These are phyloP conservation scores for Gymnobelideus leadbeateri DNA, from an alignment of 2,113 vertebrate species.

Conservation along the genomic window DNA sequence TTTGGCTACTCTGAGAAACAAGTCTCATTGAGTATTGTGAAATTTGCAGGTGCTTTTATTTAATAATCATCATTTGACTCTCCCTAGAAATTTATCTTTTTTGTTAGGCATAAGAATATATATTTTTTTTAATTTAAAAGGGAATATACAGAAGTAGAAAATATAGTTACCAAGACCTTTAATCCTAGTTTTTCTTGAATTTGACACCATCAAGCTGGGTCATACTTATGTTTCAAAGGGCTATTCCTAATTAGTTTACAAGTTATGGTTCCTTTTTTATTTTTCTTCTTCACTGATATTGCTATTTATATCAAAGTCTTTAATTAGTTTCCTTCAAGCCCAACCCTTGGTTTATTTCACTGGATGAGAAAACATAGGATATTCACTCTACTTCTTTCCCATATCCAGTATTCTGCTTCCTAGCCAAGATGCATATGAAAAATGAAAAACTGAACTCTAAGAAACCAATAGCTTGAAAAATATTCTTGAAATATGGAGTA, in stretches of 20 bases:
- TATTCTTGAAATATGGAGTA: background rate
- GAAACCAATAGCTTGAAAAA: background rate
- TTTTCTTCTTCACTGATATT: slow-evolving; percentile 35
- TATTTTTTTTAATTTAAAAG: no score
- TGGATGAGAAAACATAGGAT: slow-evolving; percentile 37
- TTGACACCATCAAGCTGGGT: slow-evolving; percentile 47
- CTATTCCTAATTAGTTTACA: slow-evolving; percentile 66
- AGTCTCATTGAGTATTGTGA: slow-evolving; percentile 16
- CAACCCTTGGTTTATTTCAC: slow-evolving; percentile 12
- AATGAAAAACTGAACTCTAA: slow-evolving; percentile 17
- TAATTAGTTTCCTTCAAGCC: slow-evolving; percentile 66
- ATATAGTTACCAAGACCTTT: slow-evolving; percentile 46
- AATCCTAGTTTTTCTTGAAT: slow-evolving; percentile 22
- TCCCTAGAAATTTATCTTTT: slow-evolving; percentile 21
- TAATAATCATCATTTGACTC: slow-evolving; percentile 10
- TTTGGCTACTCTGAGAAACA: background rate
- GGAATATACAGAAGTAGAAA: background rate
- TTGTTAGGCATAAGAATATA: background rate
- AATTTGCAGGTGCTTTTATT: slow-evolving; percentile 22
- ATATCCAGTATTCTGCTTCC: background rate
- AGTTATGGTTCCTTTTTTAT: slow-evolving; percentile 26
- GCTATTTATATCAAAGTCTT: slow-evolving; percentile 7
- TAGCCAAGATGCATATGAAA: slow-evolving; percentile 4
- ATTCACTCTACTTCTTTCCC: background rate
- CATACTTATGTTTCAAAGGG: slow-evolving; percentile 53